These are phyloP conservation scores for Plecotus auritus DNA, from an alignment of 2,113 vertebrate genomes.

Conservation along the genomic window DNA sequence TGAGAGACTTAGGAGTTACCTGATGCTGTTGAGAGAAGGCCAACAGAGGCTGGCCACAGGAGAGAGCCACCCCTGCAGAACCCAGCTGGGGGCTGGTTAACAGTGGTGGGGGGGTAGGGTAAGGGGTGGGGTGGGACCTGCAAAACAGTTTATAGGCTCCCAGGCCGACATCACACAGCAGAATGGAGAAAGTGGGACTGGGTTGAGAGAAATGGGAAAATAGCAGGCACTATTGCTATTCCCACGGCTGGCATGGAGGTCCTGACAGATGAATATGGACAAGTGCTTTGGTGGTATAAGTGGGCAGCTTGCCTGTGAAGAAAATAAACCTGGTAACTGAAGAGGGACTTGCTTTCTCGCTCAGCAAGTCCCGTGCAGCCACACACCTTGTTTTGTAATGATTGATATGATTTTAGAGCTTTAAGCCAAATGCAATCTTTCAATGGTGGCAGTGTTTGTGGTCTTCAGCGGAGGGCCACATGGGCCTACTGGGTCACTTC, in stretches of 20 bases:
- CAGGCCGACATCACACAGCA: not conserved
- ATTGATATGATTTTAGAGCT: not conserved
- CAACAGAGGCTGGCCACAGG: not conserved
- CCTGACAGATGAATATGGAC: not conserved
- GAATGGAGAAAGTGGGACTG: not conserved
- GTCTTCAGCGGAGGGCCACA: fast-evolving
- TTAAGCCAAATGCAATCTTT: not conserved
- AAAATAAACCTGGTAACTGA: not conserved
- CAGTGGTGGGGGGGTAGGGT: too few relatives aligned
- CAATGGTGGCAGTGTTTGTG: not conserved
- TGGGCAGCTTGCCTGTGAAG: not conserved
- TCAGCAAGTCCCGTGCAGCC: not conserved
- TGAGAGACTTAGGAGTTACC: not conserved
- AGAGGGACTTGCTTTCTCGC: not conserved
- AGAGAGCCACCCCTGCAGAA: not conserved
- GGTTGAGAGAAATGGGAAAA: not conserved
- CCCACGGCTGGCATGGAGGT: not conserved
- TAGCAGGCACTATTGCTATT: not conserved
- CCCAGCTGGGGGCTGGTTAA: not conserved
- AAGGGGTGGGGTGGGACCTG: too few relatives aligned
- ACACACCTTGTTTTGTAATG: not conserved
- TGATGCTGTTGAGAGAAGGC: not conserved
- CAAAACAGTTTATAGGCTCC: not conserved
- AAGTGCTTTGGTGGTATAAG: not conserved
- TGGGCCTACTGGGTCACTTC: not conserved